These are phyloP conservation scores for Drosophila elegans DNA, from an alignment of 1,140 invertebrate genomes.

Conservation along the genomic window DNA sequence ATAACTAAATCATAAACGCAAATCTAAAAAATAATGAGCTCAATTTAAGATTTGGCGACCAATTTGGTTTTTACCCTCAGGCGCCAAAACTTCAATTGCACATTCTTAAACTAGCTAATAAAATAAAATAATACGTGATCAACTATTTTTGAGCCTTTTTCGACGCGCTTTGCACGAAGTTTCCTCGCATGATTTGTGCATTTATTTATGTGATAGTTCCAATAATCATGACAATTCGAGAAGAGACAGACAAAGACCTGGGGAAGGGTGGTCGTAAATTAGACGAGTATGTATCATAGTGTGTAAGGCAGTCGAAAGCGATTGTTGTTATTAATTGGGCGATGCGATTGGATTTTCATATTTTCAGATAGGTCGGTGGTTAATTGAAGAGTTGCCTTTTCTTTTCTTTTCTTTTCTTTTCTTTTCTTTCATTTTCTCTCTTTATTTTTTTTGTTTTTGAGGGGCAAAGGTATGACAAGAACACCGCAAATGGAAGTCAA, in stretches of 20 bases:
- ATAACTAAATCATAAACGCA: constrained; percentile 50
- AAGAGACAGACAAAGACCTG: constrained; percentile 40
- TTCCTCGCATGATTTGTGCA: constrained; percentile 59
- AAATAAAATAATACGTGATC: constrained; percentile 46
- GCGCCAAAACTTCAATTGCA: constrained; percentile 18
- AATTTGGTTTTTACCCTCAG: constrained; percentile 4
- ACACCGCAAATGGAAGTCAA: constrained; percentile 42
- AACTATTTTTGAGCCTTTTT: constrained; percentile 47
- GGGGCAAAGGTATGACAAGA: constrained; percentile 13
- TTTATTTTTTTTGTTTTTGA: constrained; percentile 3
- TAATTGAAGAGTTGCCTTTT: constrained; percentile 15
- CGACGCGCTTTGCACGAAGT: constrained; percentile 42
- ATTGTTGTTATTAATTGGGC: constrained; percentile 23
- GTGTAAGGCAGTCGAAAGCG: constrained; percentile 27
- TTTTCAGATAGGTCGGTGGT: constrained; percentile 4
- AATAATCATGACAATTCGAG: constrained; percentile 25
- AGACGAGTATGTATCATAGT: constrained; percentile 30
- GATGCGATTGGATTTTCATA: constrained; percentile 2
- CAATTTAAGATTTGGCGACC: constrained; percentile 6
- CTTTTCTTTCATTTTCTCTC: not conserved
- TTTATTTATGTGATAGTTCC: constrained; percentile 63
- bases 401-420: too few relatives aligned
- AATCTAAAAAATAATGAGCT: constrained; percentile 22
- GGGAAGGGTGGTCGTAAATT: constrained; percentile 19
- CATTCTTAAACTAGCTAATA: constrained; percentile 41